Evolutionary conservation across 2,888 invertebrate species (phyloP), one percentile per base, ranked within the genome.

Genomic region (Tuta absoluta): DNA sequence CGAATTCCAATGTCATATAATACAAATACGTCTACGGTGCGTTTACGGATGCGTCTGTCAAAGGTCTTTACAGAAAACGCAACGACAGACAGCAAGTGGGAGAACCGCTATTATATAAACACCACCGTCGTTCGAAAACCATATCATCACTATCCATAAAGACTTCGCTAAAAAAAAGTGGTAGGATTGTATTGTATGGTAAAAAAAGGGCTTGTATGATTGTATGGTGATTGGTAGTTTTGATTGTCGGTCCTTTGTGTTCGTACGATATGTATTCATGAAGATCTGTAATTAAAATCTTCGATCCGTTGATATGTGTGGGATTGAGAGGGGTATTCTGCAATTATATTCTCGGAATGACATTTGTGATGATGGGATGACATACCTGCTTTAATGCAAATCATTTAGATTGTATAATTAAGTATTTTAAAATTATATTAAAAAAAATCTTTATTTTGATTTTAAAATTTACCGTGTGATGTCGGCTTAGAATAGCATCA

Each of bases 181-280:
- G 19, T 12, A 51, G 21, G 10, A 8, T 33, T 11, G 33, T 14
- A n/a, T 17, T 53, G 28, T 56, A 56, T 56, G 21, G 21, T 49
- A 33, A 8, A 33, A 28, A 33, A 33, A 33, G 8, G 1, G 4
- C 33, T 33, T 8, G 49, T 49, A 49, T 49, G 56, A 56, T 28
- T 56, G 56, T 56, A 56, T 56, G 56, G 23, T 56, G 56, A 56
- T 56, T 56, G 56, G 56, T 56, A 23, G 28, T 56, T 56, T 56
- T 56, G 28, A 56, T 28, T 24, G 56, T 28, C 56, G 56, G 56
- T 56, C 28, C 56, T 56, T 56, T 56, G 56, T 56, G 24, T 56
- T 23, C 11, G 12, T 19, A 51, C 51, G 51, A 56, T 56, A 56
- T 56, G 56, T 56, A 56, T 56, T 51, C 51, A 51, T 51, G 51